Evolutionary conservation across 2,888 invertebrate genomes (phyloP).

Genomic region (Caenorhabditis angaria): DNA sequence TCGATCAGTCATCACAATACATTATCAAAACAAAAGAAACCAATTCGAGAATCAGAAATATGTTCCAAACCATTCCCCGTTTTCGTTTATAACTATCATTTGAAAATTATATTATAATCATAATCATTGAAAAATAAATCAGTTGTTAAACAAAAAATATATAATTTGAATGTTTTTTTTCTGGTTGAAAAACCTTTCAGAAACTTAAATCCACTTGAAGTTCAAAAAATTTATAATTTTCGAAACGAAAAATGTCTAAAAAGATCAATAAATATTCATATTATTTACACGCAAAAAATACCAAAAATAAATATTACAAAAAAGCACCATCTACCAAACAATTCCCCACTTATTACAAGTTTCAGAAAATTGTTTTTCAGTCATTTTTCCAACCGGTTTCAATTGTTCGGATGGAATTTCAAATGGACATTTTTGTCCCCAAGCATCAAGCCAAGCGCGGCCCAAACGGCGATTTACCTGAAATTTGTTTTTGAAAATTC

Average conservation of each 20-base stretch:
- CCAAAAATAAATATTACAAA: no score
- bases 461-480: conserved; percentile 58
- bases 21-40: not conserved
- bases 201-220: not conserved
- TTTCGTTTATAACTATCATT: not conserved
- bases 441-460: conserved; percentile 54
- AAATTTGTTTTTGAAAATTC: not conserved
- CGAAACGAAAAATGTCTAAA: not conserved
- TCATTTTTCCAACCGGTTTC: not conserved
- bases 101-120: not conserved
- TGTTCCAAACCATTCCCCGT: not conserved
- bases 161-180: not conserved
- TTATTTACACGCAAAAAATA: no score
- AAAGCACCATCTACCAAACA: conserved; percentile 20
- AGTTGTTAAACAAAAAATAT: not conserved
- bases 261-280: no score
- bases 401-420: conserved; percentile 14
- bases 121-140: conserved; percentile 11
- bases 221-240: not conserved
- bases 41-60: conserved; percentile 2
- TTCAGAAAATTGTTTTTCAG: conserved; percentile 19
- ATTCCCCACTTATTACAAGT: conserved; percentile 41
- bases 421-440: conserved; percentile 39
- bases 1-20: not conserved
- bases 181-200: not conserved